Conservation (phyloP, 37 sponge, comb jelly and placozoan species). For the Hexactinellida sp. region DNA sequence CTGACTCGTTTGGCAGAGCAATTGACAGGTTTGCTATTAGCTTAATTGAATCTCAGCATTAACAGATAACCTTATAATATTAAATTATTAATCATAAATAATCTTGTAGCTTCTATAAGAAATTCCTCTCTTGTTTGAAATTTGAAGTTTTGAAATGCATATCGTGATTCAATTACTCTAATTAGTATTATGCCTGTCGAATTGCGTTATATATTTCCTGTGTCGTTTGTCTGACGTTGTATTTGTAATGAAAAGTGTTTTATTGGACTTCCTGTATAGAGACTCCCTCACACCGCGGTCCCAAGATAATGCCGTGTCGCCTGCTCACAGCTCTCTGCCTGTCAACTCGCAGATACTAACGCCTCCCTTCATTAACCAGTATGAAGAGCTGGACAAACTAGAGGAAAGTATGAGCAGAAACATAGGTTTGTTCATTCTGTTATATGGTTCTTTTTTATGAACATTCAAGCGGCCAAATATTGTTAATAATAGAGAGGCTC, state of each 20-base stretch:
- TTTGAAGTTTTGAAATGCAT: too few relatives aligned
- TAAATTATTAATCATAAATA: too few relatives aligned
- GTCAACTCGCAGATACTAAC: neutral
- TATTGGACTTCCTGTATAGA: slow-evolving; percentile 2
- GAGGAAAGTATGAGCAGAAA: neutral
- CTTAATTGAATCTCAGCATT: too few relatives aligned
- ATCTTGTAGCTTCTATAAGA: too few relatives aligned
- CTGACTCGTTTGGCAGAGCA: neutral
- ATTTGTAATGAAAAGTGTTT: neutral
- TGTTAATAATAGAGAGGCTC: neutral
- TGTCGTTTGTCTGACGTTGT: too few relatives aligned
- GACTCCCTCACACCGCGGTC: neutral
- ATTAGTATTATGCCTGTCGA: too few relatives aligned
- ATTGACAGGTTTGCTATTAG: slow-evolving; percentile 9
- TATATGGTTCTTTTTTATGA: neutral
- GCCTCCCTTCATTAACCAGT: neutral
- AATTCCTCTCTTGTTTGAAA: too few relatives aligned
- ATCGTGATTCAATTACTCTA: too few relatives aligned
- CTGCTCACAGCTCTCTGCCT: neutral
- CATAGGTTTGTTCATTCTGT: too few relatives aligned
- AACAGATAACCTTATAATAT: too few relatives aligned
- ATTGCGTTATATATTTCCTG: too few relatives aligned
- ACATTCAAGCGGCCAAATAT: neutral
- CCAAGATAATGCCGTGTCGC: neutral
- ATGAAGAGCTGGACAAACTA: neutral